Conservation (phyloP, 2,888 invertebrate species). For the Auanema freiburgensis region DNA sequence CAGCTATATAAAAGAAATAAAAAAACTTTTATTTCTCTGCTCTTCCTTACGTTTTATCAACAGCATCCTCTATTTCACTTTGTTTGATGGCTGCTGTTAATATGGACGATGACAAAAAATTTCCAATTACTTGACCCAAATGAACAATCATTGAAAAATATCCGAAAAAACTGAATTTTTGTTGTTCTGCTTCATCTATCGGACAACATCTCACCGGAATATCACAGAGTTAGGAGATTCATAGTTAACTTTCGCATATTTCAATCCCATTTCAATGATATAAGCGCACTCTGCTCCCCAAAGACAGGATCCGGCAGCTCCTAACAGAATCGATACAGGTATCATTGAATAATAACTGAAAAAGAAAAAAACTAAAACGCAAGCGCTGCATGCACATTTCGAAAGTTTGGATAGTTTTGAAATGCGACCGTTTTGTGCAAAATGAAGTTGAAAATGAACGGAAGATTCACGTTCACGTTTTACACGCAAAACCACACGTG, state of each 20-base stretch:
- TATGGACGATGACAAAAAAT: slow-evolving; percentile 81
- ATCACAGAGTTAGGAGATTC: slow-evolving; percentile 82
- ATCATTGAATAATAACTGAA: slow-evolving; percentile 72
- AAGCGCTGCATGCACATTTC: not conserved
- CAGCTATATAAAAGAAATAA: slow-evolving; percentile 39
- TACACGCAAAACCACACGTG: too few species aligned
- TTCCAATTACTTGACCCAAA: slow-evolving; percentile 92
- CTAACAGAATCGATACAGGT: slow-evolving; percentile 84
- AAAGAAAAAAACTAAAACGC: slow-evolving; percentile 6
- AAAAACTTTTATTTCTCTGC: not conserved
- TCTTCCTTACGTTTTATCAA: slow-evolving; percentile 45
- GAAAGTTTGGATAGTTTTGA: too few species aligned
- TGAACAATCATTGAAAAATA: slow-evolving; percentile 98
- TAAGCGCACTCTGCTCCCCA: slow-evolving; percentile 99
- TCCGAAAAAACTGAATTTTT: slow-evolving; percentile 78
- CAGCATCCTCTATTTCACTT: slow-evolving; percentile 31
- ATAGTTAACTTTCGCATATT: slow-evolving; percentile 79
- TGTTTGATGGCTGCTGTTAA: slow-evolving; percentile 47
- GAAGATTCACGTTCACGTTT: too few species aligned
- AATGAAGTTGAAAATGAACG: slow-evolving; percentile 5
- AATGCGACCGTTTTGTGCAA: too few species aligned
- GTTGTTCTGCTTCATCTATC: slow-evolving; percentile 2
- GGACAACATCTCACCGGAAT: slow-evolving; percentile 70
- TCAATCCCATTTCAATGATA: slow-evolving; percentile 87
- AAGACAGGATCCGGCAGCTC: slow-evolving; percentile 92